These are phyloP conservation scores for Taurulus bubalis DNA, from an alignment of 2,113 vertebrate species.

Conservation along the genomic window DNA sequence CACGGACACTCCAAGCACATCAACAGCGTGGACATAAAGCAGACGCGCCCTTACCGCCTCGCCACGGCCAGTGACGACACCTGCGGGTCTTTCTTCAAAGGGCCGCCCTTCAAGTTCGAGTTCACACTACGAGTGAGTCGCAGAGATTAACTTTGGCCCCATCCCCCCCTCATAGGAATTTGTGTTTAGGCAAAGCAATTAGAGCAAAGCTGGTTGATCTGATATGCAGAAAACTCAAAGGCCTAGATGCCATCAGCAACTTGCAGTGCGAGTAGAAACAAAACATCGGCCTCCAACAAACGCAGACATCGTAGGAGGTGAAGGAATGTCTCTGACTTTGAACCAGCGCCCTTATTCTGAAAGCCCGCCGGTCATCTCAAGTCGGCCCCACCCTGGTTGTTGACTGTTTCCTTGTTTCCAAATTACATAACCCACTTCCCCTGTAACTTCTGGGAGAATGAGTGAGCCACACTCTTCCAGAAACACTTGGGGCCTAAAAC, in stretches of 20 bases:
- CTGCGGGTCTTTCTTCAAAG: constrained; percentile 89
- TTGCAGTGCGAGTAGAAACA: background rate
- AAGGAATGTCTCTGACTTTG: background rate
- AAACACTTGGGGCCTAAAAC: background rate
- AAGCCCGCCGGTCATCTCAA: background rate
- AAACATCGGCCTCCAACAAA: background rate
- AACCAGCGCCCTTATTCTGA: background rate
- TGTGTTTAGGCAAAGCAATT: background rate
- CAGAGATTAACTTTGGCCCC: background rate
- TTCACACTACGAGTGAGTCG: constrained; percentile 89
- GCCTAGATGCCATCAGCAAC: background rate
- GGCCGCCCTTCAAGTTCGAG: constrained; percentile 96
- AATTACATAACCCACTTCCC: constrained; percentile 57
- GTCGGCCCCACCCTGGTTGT: constrained; percentile 30
- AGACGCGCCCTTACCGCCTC: constrained; percentile 91
- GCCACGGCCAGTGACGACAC: constrained; percentile 91
- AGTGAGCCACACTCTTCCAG: constrained; percentile 4
- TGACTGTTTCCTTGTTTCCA: constrained; percentile 49
- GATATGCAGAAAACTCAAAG: background rate
- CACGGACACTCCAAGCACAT: constrained; percentile 92
- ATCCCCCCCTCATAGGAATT: too few species aligned
- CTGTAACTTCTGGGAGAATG: constrained; percentile 25
- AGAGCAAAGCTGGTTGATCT: too few species aligned
- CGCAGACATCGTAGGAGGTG: too few species aligned
- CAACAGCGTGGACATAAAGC: constrained; percentile 94